Evolutionary conservation across 2,113 vertebrate species (phyloP).

Genomic region (Willisornis vidua): DNA sequence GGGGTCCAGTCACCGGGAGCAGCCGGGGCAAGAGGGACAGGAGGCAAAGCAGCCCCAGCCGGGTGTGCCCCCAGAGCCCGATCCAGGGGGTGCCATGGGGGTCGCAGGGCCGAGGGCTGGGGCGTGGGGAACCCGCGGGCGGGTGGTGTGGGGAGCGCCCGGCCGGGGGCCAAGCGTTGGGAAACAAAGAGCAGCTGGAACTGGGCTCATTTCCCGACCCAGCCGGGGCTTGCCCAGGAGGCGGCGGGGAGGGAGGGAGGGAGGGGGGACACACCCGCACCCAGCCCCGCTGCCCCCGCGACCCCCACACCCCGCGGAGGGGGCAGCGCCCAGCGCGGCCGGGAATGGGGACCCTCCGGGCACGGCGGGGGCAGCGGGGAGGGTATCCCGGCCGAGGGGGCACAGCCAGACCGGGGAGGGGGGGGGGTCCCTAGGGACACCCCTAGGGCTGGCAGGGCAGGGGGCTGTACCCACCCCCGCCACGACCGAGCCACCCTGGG

Average conservation of each 20-base stretch:
- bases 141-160: not conserved
- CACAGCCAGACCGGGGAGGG: too few species aligned
- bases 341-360: too few species aligned
- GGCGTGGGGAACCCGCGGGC: not conserved
- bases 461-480: too few species aligned
- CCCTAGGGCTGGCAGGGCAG: too few species aligned
- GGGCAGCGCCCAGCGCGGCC: too few species aligned
- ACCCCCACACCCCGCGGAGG: not conserved
- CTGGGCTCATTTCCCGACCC: slow-evolving; percentile 9
- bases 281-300: not conserved
- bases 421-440: too few species aligned
- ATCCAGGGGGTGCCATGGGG: accelerated
- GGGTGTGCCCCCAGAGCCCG: not conserved
- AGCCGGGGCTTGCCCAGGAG: not conserved
- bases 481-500: too few species aligned
- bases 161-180: slow-evolving; percentile 3
- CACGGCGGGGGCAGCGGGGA: too few species aligned
- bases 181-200: slow-evolving; percentile 49
- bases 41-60: not conserved
- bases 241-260: too few species aligned
- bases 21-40: not conserved
- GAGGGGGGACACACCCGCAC: not conserved
- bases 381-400: too few species aligned
- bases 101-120: accelerated
- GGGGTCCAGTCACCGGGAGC: not conserved